Evolutionary conservation across 30 jellyfish, hydroid and myxozoan genomes (phyloP).

Genomic region (Mastigias papua): DNA sequence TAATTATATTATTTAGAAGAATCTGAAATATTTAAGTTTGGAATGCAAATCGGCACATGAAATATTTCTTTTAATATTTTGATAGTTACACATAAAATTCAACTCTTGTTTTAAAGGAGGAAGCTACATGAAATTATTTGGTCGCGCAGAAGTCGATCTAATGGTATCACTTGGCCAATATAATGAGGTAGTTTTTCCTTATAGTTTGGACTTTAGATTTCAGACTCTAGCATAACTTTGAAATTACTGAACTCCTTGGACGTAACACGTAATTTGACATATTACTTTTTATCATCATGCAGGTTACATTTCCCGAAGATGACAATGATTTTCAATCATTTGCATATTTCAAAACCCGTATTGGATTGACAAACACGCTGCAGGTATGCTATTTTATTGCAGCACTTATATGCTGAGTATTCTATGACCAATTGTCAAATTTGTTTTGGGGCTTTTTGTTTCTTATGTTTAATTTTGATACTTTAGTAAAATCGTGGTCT

Average conservation of each 20-base stretch:
- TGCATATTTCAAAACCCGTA: constrained; percentile 85
- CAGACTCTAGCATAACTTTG: background rate
- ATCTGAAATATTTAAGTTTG: no score
- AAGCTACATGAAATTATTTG: constrained; percentile 78
- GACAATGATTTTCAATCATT: constrained; percentile 66
- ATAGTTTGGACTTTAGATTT: background rate
- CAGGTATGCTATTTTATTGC: constrained; percentile 25
- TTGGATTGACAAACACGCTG: constrained; percentile 72
- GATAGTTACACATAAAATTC: no score
- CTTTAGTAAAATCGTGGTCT: no score
- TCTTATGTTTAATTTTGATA: no score
- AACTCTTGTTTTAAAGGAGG: no score
- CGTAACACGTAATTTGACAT: no score
- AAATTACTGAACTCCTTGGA: background rate
- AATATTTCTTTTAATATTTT: no score
- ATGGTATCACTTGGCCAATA: constrained; percentile 89
- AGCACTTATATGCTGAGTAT: no score
- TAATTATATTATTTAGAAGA: no score
- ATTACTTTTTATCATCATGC: no score
- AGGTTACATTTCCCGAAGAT: constrained; percentile 36
- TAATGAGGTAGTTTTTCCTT: constrained; percentile 57
- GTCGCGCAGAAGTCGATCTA: constrained; percentile 88
- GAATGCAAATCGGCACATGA: no score
- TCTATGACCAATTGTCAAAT: background rate
- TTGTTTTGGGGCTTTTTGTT: no score